Evolutionary conservation across 2,113 vertebrate species (phyloP), one percentile per base, ranked within the genome.

Genomic region (Phycodurus eques): DNA sequence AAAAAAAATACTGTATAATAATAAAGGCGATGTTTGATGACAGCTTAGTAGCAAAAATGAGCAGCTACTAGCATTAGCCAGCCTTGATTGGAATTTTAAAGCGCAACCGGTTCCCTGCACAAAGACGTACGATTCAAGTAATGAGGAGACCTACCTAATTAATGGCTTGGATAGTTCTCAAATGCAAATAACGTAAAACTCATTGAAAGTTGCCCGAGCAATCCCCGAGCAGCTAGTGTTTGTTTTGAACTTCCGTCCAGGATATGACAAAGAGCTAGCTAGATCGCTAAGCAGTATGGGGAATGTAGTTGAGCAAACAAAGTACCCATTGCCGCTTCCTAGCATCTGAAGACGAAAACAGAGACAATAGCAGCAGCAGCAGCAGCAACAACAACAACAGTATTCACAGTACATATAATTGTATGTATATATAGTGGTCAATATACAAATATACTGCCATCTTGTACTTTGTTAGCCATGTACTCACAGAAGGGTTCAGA

Each of bases 201-300:
- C 77, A 78, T 81, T 85, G 47, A 82, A 42, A 80, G 61, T 51
- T 53, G 20, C 44, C 11, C 47, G 72, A 71, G 35, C 33, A 65
- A 46, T 72, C 15, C 43, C 20, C 5, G 19, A 59, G 7, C 5
- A 69, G 71, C 79, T 75, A 76, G 31, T 72, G 56, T 85, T 82
- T 85, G 78, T 85, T 87, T 86, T 82, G 78, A 54, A 87, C 83
- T 90, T 91, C 85, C 85, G 72, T 0, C 68, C 73, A 66, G 83
- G 91, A 91, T 89, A 68, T 73, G 42, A 60, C 2, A 87, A 85
- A 2, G 6, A 12, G 5, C 27, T 27, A 11, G 1, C 2, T 0
- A 27, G 2, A 82, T 22, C 14, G 1, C 4, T 0, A n/a, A 4
- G 85, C 31, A 79, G 75, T 72, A 0, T 90, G 91, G 91, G 84